Conservation (phyloP, 2,888 invertebrate genomes). For the Venustoraphidia nigricollis region DNA sequence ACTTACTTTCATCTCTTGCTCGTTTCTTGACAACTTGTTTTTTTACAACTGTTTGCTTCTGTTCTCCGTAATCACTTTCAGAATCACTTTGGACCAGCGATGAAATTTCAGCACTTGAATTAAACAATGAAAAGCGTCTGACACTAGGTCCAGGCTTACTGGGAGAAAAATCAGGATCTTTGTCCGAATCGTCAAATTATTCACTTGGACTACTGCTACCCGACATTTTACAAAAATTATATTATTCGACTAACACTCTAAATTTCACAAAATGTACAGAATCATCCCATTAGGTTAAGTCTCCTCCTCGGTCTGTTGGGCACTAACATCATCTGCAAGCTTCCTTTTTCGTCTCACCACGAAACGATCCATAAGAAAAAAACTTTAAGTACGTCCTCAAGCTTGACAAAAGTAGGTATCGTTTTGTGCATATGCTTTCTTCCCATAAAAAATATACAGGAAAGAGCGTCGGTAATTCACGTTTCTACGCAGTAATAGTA, state of each 20-base stretch:
- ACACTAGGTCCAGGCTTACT: slow-evolving; percentile 8
- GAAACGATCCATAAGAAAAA: no score
- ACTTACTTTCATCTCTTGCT: slow-evolving; percentile 6
- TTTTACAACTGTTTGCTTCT: slow-evolving; percentile 4
- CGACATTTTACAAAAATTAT: slow-evolving; percentile 4
- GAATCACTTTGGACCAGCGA: slow-evolving; percentile 8
- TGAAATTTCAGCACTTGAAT: slow-evolving; percentile 10
- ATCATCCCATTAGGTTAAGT: no score
- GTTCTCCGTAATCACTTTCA: slow-evolving; percentile 4
- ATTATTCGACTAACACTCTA: not conserved
- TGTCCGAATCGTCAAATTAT: slow-evolving; percentile 8
- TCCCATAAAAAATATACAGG: no score
- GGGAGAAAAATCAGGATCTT: slow-evolving; percentile 9
- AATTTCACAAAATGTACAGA: not conserved
- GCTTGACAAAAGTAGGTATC: no score
- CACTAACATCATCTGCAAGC: no score
- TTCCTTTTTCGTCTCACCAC: no score
- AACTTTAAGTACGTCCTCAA: no score
- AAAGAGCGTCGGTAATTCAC: no score
- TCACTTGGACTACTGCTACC: slow-evolving; percentile 1
- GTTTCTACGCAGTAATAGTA: no score
- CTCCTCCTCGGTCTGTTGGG: no score
- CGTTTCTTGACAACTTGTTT: slow-evolving; percentile 4
- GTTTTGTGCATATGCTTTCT: no score
- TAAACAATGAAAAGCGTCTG: slow-evolving; percentile 8